phyloP scores from a whole-genome alignment of 2,888 invertebrate genomes.

The Pyrochroa serraticornis region DNA sequence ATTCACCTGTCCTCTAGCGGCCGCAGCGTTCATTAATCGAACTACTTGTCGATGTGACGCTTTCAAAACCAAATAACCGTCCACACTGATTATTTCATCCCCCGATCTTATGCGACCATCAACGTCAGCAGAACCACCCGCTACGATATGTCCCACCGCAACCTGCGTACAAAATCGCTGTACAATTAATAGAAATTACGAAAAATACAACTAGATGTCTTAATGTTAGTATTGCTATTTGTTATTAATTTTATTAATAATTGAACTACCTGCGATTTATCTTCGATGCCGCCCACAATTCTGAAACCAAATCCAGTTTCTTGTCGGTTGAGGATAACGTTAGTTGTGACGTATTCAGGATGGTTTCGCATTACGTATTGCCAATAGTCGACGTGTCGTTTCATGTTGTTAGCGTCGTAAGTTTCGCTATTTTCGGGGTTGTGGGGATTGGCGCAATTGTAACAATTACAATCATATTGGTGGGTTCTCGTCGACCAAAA shows the following conservation, averaged over 20 bases:
- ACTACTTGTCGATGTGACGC: constrained; percentile 94
- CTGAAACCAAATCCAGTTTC: constrained; percentile 97
- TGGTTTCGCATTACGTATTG: constrained; percentile 39
- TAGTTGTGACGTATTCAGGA: constrained; percentile 52
- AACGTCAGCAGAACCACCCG: constrained; percentile 91
- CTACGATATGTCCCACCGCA: constrained; percentile 95
- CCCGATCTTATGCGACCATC: constrained; percentile 91
- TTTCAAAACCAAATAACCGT: constrained; percentile 70
- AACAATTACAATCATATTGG: constrained; percentile 54
- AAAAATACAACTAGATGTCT: too few species aligned
- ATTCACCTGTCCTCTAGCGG: constrained; percentile 84
- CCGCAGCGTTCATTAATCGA: constrained; percentile 88
- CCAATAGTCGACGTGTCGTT: constrained; percentile 45
- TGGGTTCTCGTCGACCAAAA: constrained; percentile 52
- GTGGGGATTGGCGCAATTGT: constrained; percentile 50
- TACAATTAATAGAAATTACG: too few species aligned
- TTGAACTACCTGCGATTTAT: constrained; percentile 91
- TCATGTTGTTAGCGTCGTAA: constrained; percentile 20
- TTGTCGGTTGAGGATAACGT: constrained; percentile 82
- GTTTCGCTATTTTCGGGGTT: constrained; percentile 22
- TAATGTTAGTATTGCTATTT: too few species aligned
- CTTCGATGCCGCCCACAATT: constrained; percentile 97
- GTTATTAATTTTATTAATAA: too few species aligned
- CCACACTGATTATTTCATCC: constrained; percentile 94
- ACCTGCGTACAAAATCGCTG: too few species aligned